Percentiles rank a stretch among this genome's conserved stretches.
phyloP scores from a whole-genome alignment of 2,888 invertebrate species.

The Polyommatus icarus region DNA sequence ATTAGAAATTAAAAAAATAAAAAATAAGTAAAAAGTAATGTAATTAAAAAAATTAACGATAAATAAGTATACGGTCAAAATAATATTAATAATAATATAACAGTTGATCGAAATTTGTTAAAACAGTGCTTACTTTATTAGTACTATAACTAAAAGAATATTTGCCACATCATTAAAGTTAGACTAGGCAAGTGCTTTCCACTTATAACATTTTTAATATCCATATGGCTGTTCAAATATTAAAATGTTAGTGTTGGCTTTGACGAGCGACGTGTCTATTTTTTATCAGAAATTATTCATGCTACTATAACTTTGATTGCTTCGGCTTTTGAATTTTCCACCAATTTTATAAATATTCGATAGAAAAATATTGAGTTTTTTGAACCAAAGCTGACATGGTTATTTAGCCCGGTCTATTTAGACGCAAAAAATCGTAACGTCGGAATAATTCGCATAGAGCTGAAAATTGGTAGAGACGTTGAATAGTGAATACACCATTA shows the following conservation, averaged over 20 bases:
- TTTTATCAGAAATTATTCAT: neutral
- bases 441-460: too few relatives aligned
- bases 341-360: constrained; percentile 5
- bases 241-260: constrained; percentile 6
- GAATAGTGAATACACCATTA: too few relatives aligned
- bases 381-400: neutral
- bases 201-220: neutral
- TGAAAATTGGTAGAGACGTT: too few relatives aligned
- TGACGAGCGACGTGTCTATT: constrained; percentile 14
- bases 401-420: too few relatives aligned
- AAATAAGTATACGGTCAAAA: too few relatives aligned
- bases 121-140: neutral
- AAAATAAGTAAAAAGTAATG: too few relatives aligned
- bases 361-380: neutral
- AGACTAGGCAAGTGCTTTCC: neutral
- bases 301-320: neutral
- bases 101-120: too few relatives aligned
- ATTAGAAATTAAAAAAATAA: too few relatives aligned
- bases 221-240: neutral
- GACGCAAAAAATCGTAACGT: too few relatives aligned
- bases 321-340: neutral
- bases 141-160: neutral
- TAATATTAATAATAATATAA: too few relatives aligned
- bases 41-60: too few relatives aligned
- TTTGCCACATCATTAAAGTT: neutral